Evolutionary conservation across 2,113 vertebrate genomes (phyloP), one percentile per base, ranked within the genome.

Genomic region (Tauraco erythrolophus): DNA sequence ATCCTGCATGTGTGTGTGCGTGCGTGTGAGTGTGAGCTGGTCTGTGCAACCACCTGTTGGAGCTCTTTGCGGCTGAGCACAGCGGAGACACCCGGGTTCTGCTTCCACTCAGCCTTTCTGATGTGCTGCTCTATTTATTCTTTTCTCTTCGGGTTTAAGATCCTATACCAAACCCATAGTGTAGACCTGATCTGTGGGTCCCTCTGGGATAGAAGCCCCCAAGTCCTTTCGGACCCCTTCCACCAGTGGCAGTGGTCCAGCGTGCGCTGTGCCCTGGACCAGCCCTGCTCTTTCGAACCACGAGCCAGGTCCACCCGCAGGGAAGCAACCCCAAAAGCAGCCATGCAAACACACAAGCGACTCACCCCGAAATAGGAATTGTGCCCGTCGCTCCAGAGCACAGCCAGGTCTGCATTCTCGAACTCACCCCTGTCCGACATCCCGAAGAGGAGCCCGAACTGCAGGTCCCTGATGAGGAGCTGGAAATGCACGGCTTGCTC

Each of bases 341-440:
- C 28, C 16, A 0, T 12, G 35, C 27, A 50, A 53, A 19, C 12
- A 3, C 5, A 4, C 2, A 2, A 46, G 58, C 0, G 1, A 64
- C 98, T 99, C 98, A 99, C 99, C 97, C 99, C 99, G 24, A 99
- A 99, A 84, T 99, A 99, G 88, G 98, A 99, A 2, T 84, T 97
- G 31, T 70, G 75, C 3, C 99, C 99, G 0, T 99, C 94, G 0
- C 98, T 98, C 99, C 99, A 99, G 75, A 99, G 98, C 82, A 99
- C 97, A 0, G 98, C 97, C 88, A 99, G 96, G 89, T 99, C 99
- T 0, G 99, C 99, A 0, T 99, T 98, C 91, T 98, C 98, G 6
- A 99, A 95, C 91, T 99, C 98, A 0, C 99, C 99, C 2, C 98
- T 97, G 97, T 99, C 99, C 0, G 99, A 99, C 99, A 99, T 99